Conservation (phyloP, 92 coral and sea anemone genomes). For the Pocillopora meandrina region DNA sequence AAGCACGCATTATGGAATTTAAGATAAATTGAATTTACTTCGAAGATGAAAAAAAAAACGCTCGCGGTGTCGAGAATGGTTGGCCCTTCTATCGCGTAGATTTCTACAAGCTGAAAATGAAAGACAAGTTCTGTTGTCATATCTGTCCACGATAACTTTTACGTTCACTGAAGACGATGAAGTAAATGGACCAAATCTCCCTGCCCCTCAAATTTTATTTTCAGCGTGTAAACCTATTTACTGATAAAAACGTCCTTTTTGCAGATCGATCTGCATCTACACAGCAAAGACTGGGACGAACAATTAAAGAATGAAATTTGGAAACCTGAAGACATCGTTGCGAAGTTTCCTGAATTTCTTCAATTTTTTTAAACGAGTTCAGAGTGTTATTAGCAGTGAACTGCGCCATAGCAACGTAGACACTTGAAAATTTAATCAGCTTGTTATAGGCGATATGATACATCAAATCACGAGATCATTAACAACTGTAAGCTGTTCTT, state of each 20-base stretch:
- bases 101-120: not conserved
- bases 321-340: conserved; percentile 6
- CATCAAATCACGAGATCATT: too few relatives aligned
- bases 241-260: not conserved
- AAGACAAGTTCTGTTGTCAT: not conserved
- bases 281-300: conserved; percentile 14
- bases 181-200: not conserved
- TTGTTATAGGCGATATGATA: too few relatives aligned
- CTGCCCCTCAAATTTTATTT: not conserved
- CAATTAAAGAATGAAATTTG: not conserved
- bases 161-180: not conserved
- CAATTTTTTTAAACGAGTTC: not conserved
- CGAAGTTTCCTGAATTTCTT: conserved; percentile 3
- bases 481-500: too few relatives aligned
- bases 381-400: not conserved
- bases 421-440: too few relatives aligned
- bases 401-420: too few relatives aligned
- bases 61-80: too few relatives aligned
- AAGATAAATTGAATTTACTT: too few relatives aligned
- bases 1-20: too few relatives aligned
- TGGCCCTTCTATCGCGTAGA: too few relatives aligned
- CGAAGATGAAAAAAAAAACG: too few relatives aligned
- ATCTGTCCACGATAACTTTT: not conserved
- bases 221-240: not conserved
- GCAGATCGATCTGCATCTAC: not conserved